Conservation (phyloP, 1,140 invertebrate genomes). For the Brachionus manjavacas region DNA sequence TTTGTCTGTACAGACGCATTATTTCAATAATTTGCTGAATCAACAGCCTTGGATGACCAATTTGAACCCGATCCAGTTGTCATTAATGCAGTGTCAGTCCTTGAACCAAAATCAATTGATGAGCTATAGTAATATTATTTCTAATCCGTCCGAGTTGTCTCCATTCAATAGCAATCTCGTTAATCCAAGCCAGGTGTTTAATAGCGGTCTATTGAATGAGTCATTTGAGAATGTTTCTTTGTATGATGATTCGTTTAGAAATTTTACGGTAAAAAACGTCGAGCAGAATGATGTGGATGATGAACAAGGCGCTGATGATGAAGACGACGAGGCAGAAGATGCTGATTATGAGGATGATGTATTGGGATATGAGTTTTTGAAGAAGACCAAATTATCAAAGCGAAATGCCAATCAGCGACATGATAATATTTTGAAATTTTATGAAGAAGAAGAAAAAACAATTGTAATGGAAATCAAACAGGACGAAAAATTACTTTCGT, state of each 20-base stretch:
- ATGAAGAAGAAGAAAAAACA: slow-evolving; percentile 31
- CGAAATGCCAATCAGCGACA: not conserved
- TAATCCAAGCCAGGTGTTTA: not conserved
- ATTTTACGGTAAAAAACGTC: not conserved
- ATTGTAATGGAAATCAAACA: slow-evolving; percentile 34
- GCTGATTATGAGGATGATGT: not conserved
- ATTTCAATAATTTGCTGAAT: slow-evolving; percentile 5
- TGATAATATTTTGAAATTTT: slow-evolving; percentile 20
- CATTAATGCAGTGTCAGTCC: not conserved
- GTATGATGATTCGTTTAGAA: not conserved
- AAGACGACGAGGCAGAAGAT: not conserved
- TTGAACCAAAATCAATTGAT: slow-evolving; percentile 4
- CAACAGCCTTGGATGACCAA: not conserved
- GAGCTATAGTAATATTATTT: not conserved
- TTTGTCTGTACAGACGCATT: not conserved
- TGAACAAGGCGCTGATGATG: not conserved
- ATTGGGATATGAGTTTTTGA: not conserved
- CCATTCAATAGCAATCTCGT: not conserved
- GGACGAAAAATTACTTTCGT: slow-evolving; percentile 12
- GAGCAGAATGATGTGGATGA: not conserved
- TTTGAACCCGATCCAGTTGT: not conserved
- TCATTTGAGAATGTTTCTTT: not conserved
- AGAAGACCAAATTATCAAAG: not conserved
- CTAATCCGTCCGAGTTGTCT: not conserved
- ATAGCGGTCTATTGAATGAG: not conserved